Evolutionary conservation across 2,888 invertebrate species (phyloP).

Genomic region (Protophormia terraenovae): DNA sequence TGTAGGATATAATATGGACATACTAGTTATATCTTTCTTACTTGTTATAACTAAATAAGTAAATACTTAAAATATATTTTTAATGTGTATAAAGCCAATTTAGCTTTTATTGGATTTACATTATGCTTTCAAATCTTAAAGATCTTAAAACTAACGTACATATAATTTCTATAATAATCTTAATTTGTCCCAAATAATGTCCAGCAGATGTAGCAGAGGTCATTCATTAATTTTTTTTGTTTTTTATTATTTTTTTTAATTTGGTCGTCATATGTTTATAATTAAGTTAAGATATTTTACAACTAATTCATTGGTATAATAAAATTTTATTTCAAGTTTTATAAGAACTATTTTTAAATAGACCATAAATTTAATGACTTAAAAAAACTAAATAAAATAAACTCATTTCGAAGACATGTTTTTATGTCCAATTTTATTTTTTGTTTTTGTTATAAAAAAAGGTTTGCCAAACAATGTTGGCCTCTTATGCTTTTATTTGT

Average conservation of each 20-base stretch:
- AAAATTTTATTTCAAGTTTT: constrained; percentile 9
- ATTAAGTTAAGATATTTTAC: not conserved
- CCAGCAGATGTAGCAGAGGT: not conserved
- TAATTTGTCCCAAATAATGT: not conserved
- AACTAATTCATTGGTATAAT: not conserved
- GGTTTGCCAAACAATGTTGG: constrained; percentile 49
- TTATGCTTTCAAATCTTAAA: not conserved
- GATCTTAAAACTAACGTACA: not conserved
- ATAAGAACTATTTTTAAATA: constrained; percentile 15
- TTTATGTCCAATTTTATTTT: constrained; percentile 34
- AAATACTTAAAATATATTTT: no score
- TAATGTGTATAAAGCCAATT: no score
- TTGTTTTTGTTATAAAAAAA: constrained; percentile 23
- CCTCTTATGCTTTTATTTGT: constrained; percentile 18
- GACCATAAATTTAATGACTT: constrained; percentile 39
- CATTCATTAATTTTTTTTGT: not conserved
- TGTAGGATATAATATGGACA: no score
- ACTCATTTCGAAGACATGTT: constrained; percentile 42
- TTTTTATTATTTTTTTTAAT: no score
- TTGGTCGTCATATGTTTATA: not conserved
- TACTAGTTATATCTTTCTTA: no score
- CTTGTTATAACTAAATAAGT: not conserved
- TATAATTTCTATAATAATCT: not conserved
- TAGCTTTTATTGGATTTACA: not conserved
- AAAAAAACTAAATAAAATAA: constrained; percentile 18